These are phyloP conservation scores for Eupithecia abbreviata DNA, from an alignment of 2,888 invertebrate genomes.

Conservation along the genomic window DNA sequence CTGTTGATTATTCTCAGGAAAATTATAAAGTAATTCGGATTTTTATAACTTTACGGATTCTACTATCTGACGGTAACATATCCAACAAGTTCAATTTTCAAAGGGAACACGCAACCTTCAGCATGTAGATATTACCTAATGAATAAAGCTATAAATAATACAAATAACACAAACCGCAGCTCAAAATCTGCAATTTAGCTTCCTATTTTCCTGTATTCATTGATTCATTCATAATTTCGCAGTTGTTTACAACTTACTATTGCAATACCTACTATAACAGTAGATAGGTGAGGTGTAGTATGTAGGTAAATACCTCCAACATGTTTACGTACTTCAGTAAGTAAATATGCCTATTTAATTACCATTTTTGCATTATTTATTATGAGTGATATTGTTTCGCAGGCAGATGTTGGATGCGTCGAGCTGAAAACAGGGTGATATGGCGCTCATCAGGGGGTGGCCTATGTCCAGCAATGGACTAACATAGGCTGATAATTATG, in stretches of 20 bases:
- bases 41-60: too few relatives aligned
- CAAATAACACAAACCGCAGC: neutral
- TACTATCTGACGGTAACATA: too few relatives aligned
- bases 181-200: neutral
- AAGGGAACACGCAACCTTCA: neutral
- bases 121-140: neutral
- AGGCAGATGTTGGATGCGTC: too few relatives aligned
- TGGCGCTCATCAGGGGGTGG: too few relatives aligned
- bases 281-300: neutral
- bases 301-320: neutral
- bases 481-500: too few relatives aligned
- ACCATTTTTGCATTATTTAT: too few relatives aligned
- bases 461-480: too few relatives aligned
- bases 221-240: neutral
- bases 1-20: too few relatives aligned
- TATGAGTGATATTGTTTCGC: too few relatives aligned
- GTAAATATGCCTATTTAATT: neutral
- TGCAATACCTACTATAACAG: neutral
- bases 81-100: neutral
- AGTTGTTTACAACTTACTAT: neutral
- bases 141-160: neutral
- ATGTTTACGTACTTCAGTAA: neutral
- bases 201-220: neutral
- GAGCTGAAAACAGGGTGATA: too few relatives aligned
- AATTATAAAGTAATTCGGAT: too few relatives aligned